Evolutionary conservation across 2,797 vertebrate genomes (phyloP).

Genomic region (Nothura maculosa): DNA sequence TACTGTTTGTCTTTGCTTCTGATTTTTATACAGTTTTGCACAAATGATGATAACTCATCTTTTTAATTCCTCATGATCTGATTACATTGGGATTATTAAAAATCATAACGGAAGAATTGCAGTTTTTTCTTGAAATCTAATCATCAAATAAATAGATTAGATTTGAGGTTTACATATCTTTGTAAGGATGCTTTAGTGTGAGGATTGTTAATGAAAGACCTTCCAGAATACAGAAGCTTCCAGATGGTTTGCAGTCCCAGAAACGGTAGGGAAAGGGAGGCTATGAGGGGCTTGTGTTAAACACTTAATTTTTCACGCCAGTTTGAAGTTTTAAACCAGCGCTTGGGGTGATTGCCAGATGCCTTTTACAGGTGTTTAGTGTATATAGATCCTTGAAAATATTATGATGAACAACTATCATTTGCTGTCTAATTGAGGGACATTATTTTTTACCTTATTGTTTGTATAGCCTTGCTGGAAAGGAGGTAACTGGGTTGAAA

Average conservation of each 20-base stretch:
- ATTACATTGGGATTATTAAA: neutral
- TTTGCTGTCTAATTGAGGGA: neutral
- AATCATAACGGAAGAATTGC: neutral
- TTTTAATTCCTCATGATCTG: neutral
- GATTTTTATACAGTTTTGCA: accelerated
- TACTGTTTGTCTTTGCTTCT: neutral
- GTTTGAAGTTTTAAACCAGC: neutral
- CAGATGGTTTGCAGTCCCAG: neutral
- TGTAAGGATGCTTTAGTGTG: neutral
- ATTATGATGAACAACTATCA: neutral
- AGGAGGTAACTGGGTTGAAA: conserved; percentile 50
- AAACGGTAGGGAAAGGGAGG: neutral
- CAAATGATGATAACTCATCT: neutral
- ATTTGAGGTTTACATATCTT: neutral
- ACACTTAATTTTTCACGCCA: neutral
- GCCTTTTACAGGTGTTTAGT: neutral
- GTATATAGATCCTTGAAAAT: conserved; percentile 18
- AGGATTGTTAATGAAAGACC: neutral
- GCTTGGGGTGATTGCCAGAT: neutral
- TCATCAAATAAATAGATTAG: neutral
- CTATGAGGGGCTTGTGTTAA: neutral
- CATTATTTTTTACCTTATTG: neutral
- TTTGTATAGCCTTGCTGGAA: neutral
- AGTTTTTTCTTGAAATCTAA: neutral
- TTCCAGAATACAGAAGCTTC: neutral